Evolutionary conservation across 2,113 vertebrate genomes (phyloP), one percentile per base, ranked within the genome.

Genomic region (Gallinago jamesoni): DNA sequence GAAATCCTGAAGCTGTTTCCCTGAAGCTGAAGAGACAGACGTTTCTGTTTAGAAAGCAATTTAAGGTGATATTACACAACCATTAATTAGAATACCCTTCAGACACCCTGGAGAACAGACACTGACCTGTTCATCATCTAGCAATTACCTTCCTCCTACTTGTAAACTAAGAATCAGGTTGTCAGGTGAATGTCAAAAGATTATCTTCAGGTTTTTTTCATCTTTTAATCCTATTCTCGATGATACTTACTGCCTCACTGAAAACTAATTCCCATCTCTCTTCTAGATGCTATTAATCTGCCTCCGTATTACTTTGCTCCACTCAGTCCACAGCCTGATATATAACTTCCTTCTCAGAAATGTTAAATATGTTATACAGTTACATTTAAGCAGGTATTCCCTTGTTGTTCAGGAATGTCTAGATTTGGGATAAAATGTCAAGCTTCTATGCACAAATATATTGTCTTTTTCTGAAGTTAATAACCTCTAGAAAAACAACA

Each of bases 51-150:
- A 74, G 64, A 72, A 88, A 84, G 28, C 10, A 74, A 47, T 86
- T 90, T 87, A 57, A 84, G 33, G 43, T 68, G 41, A 43, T 59
- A 8, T 67, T 73, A 63, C 17, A 43, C 9, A 84, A n/a, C 8
- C 39, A 22, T 64, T 94, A 92, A 89, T 91, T 84, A 89, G 35
- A 91, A 78, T 39, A 93, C 12, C 47, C 74, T 93, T 84, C 91
- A 91, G 27, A 89, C 10, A 63, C 7, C 56, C 66, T 53, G 45
- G 7, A 68, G 57, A 91, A 56, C 8, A 79, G 62, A 43, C 30
- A 78, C 25, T 85, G 69, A 70, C 60, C 52, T 57, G 43, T 75
- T 96, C 57, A 60, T 87, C 84, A 87, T 69, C 21, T n/a, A 76
- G 66, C 27, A 81, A 69, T 68, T 95, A 43, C 27, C 8, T 79